Evolutionary conservation across 92 coral and sea anemone genomes (phyloP), one percentile per base, ranked within the genome.

Genomic region (Siderastrea siderea): DNA sequence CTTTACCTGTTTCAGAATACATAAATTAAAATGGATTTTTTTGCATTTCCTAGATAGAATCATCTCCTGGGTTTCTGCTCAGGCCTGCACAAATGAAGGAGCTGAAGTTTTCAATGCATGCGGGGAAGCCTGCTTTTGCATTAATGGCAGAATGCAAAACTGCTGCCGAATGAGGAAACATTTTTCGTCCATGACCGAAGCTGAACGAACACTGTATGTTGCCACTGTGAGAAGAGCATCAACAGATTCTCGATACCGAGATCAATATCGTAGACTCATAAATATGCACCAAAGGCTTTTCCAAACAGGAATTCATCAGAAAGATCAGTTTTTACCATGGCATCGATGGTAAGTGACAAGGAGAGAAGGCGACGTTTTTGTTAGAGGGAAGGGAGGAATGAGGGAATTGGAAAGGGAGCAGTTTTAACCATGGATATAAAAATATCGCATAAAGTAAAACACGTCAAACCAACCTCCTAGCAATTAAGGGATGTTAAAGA

Each of bases 311-410:
- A 88, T 88, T 59, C 91, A 88, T 60, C 66, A 74, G 53, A 81
- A 68, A 74, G 82, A 63, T 4, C 80, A 63, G 64, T 88, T 88
- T 77, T 77, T 88, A 53, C 91, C 91, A 13, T 88, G 91, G 91
- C 91, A 88, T 38, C 67, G 91, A 16, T 83, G 78, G 70, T 88
- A 53, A 58, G 77, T 48, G 7, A 8, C 58, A 3, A 15, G 6
- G 8, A 5, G 60, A 7, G 13, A 58, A 38, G 12, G 66, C 2
- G 2, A 4, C 6, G 11, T 77, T 58, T 14, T 14, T 2, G 61
- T 14, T 55, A 55, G 57, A 9, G 57, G 38, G 38, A 26, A 26
- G 38, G 38, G 38, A 26, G 38, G 38, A 26, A 26, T 53, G 57
- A 5, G 57, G 57, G 57, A 53, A 5, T 53, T 53, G 57, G 57